These are phyloP conservation scores for Phymanthus crucifer DNA, from an alignment of 92 coral and sea anemone species.

Conservation along the genomic window DNA sequence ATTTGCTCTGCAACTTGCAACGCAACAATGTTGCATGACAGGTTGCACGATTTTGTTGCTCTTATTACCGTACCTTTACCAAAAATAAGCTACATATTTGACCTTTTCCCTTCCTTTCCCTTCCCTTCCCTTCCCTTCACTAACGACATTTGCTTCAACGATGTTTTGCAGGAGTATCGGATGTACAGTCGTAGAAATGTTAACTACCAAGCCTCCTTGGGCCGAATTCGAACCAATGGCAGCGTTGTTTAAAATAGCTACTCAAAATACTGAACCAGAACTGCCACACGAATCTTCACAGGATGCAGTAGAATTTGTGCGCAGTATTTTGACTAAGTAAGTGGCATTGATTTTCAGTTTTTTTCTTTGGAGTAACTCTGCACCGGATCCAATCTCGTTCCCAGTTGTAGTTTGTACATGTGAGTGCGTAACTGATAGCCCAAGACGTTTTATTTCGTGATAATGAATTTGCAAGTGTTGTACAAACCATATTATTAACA, in stretches of 20 bases:
- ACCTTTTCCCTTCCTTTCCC: background rate
- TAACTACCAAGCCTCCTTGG: constrained; percentile 97
- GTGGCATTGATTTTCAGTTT: constrained; percentile 3
- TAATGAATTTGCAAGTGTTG: background rate
- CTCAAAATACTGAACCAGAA: constrained; percentile 85
- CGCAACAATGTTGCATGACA: too few relatives aligned
- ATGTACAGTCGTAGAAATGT: constrained; percentile 97
- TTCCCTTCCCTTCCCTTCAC: background rate
- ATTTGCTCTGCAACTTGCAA: too few relatives aligned
- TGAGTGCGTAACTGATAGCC: background rate
- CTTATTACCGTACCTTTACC: too few relatives aligned
- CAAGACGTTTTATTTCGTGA: background rate
- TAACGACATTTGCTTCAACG: background rate
- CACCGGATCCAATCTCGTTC: too few relatives aligned
- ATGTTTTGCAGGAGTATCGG: constrained; percentile 87
- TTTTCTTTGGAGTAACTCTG: too few relatives aligned
- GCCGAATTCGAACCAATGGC: constrained; percentile 99
- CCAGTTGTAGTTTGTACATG: too few relatives aligned
- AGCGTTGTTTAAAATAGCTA: constrained; percentile 96
- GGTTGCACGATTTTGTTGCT: too few relatives aligned
- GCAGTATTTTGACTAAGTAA: constrained; percentile 76
- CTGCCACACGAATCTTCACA: constrained; percentile 71
- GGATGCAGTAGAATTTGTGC: constrained; percentile 81
- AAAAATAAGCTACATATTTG: too few relatives aligned
- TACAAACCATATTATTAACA: background rate